phyloP scores from a whole-genome alignment of 2,888 invertebrate genomes.

The Epirrhoe alternata region DNA sequence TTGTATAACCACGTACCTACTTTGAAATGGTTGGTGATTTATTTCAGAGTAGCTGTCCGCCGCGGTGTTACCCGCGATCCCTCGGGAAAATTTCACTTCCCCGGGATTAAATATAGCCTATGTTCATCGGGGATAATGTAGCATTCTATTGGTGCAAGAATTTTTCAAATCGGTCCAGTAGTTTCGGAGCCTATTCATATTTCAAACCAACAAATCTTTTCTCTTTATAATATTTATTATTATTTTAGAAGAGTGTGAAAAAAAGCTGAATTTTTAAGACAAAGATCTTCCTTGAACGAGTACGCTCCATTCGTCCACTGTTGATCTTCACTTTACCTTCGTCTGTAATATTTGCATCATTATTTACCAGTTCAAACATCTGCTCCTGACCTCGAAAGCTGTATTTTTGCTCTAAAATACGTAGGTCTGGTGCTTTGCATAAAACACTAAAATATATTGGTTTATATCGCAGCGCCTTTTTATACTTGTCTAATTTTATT shows the following conservation, averaged over 20 bases:
- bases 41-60: no score
- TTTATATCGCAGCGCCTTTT: conserved; percentile 16
- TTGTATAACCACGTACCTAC: not conserved
- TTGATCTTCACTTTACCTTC: conserved; percentile 28
- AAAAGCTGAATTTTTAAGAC: not conserved
- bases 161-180: no score
- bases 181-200: no score
- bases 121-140: no score
- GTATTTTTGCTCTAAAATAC: conserved; percentile 16
- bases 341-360: conserved; percentile 14
- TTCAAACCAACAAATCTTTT: no score
- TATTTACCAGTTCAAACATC: conserved; percentile 22
- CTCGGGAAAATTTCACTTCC: no score
- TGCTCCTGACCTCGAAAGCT: conserved; percentile 17
- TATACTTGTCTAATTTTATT: conserved; percentile 26
- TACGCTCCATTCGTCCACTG: conserved; percentile 8
- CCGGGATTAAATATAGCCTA: no score
- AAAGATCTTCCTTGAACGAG: conserved; percentile 19
- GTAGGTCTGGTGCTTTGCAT: conserved; percentile 7
- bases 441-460: conserved; percentile 3
- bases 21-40: not conserved
- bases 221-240: no score
- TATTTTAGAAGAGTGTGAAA: not conserved
- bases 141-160: no score
- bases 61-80: no score